phyloP scores from a whole-genome alignment of 1,140 invertebrate genomes.

The Anadara kagoshimensis region DNA sequence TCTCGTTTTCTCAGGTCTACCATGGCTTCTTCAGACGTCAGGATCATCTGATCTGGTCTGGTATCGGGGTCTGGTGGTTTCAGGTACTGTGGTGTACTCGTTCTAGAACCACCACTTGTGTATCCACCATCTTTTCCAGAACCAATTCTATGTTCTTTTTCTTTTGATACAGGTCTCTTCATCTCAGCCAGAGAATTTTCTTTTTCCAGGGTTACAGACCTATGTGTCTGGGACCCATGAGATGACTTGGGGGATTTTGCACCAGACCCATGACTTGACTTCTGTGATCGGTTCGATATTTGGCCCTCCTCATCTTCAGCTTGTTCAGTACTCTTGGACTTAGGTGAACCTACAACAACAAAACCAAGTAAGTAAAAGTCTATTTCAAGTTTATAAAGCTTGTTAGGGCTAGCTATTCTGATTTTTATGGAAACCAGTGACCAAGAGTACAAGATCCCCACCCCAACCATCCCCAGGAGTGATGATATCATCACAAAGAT shows the following conservation, averaged over 20 bases:
- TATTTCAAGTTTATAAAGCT: too few species aligned
- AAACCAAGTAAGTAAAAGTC: too few species aligned
- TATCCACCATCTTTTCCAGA: slow-evolving; percentile 16
- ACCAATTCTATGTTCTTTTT: slow-evolving; percentile 5
- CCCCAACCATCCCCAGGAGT: too few species aligned
- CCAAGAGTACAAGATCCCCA: too few species aligned
- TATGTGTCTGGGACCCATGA: slow-evolving; percentile 7
- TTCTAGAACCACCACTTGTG: slow-evolving; percentile 27
- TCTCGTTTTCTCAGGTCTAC: slow-evolving; percentile 66
- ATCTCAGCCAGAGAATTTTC: background rate
- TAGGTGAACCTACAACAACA: too few species aligned
- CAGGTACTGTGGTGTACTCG: slow-evolving; percentile 54
- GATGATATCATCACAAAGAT: too few species aligned
- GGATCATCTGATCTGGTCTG: slow-evolving; percentile 54
- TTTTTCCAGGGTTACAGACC: background rate
- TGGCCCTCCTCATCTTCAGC: too few species aligned
- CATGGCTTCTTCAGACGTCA: slow-evolving; percentile 66
- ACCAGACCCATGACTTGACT: background rate
- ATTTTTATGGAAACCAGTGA: too few species aligned
- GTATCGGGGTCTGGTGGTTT: slow-evolving; percentile 58
- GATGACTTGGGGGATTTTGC: slow-evolving; percentile 20
- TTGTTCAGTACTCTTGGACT: too few species aligned
- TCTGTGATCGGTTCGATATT: too few species aligned
- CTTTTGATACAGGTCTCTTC: slow-evolving; percentile 12
- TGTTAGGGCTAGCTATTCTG: too few species aligned